Evolutionary conservation across 2,113 vertebrate genomes (phyloP).

Genomic region (Notarius lentiginosus): DNA sequence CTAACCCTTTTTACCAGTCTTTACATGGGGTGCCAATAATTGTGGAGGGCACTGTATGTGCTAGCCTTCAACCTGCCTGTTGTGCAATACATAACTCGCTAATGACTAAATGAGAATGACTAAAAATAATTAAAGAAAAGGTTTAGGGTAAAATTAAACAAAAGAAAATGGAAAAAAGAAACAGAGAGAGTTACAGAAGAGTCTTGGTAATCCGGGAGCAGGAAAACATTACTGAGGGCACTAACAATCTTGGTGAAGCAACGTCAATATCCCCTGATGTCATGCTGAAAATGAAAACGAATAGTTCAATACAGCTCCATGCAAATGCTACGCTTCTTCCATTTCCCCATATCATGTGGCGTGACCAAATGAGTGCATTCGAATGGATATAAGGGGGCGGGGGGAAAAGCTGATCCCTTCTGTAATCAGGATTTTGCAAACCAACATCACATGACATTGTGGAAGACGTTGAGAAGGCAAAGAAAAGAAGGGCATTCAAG

Average conservation of each 20-base stretch:
- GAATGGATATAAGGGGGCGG: constrained; percentile 58
- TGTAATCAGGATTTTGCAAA: constrained; percentile 75
- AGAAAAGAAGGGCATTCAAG: constrained; percentile 53
- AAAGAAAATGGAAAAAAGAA: not conserved
- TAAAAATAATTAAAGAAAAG: not conserved
- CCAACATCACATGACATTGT: constrained; percentile 52
- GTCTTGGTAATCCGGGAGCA: constrained; percentile 47
- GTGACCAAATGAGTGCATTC: constrained; percentile 75
- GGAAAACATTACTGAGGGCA: constrained; percentile 56
- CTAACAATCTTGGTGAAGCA: constrained; percentile 72
- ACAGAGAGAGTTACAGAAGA: not conserved
- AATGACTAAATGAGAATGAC: not conserved
- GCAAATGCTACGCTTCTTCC: constrained; percentile 67
- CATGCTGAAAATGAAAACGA: constrained; percentile 78
- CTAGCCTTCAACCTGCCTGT: not conserved
- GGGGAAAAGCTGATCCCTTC: constrained; percentile 73
- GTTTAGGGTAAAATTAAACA: not conserved
- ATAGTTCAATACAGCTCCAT: constrained; percentile 71
- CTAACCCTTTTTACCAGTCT: too few relatives aligned
- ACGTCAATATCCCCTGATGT: constrained; percentile 76
- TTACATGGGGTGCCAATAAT: too few relatives aligned
- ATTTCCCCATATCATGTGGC: constrained; percentile 74
- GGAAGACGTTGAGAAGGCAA: constrained; percentile 33
- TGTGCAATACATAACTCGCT: not conserved
- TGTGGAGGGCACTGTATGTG: not conserved